Percentiles rank a stretch among this genome's conserved stretches.
Conservation (phyloP, 2,797 vertebrate species). For the Argyrosomus regius region DNA sequence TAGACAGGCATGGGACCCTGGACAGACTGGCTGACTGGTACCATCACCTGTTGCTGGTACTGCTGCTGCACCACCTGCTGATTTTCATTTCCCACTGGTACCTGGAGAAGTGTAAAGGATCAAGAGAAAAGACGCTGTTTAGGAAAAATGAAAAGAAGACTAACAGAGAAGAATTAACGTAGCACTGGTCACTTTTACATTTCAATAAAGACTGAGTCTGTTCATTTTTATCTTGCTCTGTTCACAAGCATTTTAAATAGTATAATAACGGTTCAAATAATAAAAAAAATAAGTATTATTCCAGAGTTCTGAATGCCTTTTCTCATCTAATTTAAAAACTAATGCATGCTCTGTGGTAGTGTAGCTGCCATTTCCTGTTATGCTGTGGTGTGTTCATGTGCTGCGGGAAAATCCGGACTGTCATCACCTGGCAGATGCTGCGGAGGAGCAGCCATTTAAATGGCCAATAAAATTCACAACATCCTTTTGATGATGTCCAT, state of each 20-base stretch:
- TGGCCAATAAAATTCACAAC: not conserved
- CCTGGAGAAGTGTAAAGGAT: conserved; percentile 77
- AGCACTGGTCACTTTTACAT: not conserved
- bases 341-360: not conserved
- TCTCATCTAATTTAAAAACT: not conserved
- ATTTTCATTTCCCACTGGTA: conserved; percentile 93
- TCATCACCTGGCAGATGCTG: not conserved
- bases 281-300: not conserved
- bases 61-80: conserved; percentile 96
- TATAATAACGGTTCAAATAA: not conserved
- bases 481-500: not conserved
- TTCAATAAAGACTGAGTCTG: not conserved
- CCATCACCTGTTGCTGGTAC: conserved; percentile 97
- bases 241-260: not conserved
- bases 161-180: not conserved
- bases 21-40: conserved; percentile 95
- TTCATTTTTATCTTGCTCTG: not conserved
- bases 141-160: not conserved
- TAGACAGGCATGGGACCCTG: conserved; percentile 96
- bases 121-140: not conserved
- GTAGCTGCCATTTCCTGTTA: not conserved
- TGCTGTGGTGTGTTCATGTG: not conserved
- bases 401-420: not conserved
- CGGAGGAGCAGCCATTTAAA: not conserved
- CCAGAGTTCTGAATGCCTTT: not conserved